Conservation (phyloP, 1,140 invertebrate species). For the Musca domestica region DNA sequence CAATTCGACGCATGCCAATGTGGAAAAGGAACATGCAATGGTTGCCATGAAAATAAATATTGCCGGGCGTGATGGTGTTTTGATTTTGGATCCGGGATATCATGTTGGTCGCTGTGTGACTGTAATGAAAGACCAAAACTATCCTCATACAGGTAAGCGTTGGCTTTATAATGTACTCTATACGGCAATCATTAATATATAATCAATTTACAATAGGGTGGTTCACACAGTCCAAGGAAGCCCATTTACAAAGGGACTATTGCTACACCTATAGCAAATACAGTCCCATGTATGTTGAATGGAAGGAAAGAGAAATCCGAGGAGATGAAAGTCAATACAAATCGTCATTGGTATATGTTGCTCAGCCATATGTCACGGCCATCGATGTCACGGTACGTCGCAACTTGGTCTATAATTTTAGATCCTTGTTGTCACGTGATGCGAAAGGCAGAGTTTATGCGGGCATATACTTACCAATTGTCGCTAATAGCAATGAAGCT, state of each 20-base stretch:
- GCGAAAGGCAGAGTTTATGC: slow-evolving; percentile 76
- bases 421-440: slow-evolving; percentile 76
- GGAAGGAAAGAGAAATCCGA: slow-evolving; percentile 72
- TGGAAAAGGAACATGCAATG: slow-evolving; percentile 88
- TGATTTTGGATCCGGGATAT: slow-evolving; percentile 86
- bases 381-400: slow-evolving; percentile 83
- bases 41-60: slow-evolving; percentile 74
- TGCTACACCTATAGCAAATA: slow-evolving; percentile 67
- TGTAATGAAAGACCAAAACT: slow-evolving; percentile 78
- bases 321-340: slow-evolving; percentile 61
- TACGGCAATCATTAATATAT: not conserved
- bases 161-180: not conserved
- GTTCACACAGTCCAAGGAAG: slow-evolving; percentile 78
- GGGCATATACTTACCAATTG: slow-evolving; percentile 78
- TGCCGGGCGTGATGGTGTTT: slow-evolving; percentile 67
- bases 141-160: slow-evolving; percentile 72
- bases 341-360: slow-evolving; percentile 75
- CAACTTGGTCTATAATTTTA: slow-evolving; percentile 84
- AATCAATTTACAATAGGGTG: slow-evolving; percentile 56
- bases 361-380: slow-evolving; percentile 74
- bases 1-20: slow-evolving; percentile 61
- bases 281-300: slow-evolving; percentile 74
- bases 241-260: slow-evolving; percentile 75
- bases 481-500: slow-evolving; percentile 60
- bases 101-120: slow-evolving; percentile 82